phyloP scores from a whole-genome alignment of 2,113 vertebrate genomes.

The Petrocephalus zakoni region DNA sequence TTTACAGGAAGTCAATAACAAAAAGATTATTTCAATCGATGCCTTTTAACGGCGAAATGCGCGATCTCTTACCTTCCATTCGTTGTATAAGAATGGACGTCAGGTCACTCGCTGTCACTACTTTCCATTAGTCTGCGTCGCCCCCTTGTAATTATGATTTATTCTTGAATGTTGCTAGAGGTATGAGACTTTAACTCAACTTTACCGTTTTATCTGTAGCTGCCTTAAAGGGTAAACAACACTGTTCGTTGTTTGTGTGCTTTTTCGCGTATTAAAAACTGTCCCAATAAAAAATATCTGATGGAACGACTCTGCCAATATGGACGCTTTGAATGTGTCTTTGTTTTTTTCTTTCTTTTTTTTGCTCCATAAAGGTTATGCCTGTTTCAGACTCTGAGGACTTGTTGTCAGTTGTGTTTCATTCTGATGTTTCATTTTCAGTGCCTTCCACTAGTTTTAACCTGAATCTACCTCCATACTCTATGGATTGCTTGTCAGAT shows the following conservation, averaged over 20 bases:
- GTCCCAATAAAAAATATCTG: not conserved
- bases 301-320: not conserved
- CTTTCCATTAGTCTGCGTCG: not conserved
- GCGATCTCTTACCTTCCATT: not conserved
- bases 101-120: not conserved
- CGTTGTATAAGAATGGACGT: not conserved
- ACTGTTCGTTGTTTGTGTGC: not conserved
- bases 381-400: not conserved
- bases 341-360: not conserved
- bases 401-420: not conserved
- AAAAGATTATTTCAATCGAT: not conserved
- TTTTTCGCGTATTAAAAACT: not conserved
- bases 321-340: not conserved
- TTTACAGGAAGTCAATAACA: not conserved
- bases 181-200: not conserved
- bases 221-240: conserved; percentile 17
- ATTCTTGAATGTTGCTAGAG: not conserved
- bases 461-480: not conserved
- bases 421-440: not conserved
- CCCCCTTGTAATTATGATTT: not conserved
- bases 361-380: not conserved
- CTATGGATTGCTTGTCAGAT: not conserved
- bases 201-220: not conserved
- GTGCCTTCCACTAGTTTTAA: not conserved
- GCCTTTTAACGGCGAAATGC: not conserved